Percentiles rank a stretch among this genome's conserved stretches.
Conservation (phyloP, 2,113 vertebrate species). For the Sterna hirundo region DNA sequence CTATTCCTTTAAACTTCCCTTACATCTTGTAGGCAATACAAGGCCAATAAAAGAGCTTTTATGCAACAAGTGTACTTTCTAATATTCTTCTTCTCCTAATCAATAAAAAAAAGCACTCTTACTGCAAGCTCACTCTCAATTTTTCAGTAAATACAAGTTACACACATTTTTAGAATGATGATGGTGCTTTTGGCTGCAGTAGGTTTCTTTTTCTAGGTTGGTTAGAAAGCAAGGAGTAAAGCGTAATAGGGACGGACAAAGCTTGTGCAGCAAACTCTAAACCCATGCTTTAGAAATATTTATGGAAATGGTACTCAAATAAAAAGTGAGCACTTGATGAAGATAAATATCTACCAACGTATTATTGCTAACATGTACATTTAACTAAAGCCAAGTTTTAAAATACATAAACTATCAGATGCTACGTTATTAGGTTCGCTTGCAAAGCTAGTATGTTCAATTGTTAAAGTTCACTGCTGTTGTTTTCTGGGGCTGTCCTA, state of each 20-base stretch:
- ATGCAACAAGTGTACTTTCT: constrained; percentile 16
- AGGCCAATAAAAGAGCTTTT: constrained; percentile 44
- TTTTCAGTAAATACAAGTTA: not conserved
- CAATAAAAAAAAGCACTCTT: not conserved
- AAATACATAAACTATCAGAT: not conserved
- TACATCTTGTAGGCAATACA: constrained; percentile 46
- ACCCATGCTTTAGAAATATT: not conserved
- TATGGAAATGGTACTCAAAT: not conserved
- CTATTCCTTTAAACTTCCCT: constrained; percentile 52
- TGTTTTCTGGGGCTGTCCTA: not conserved
- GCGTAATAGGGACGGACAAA: not conserved
- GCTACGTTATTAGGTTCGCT: not conserved
- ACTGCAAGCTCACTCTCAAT: not conserved
- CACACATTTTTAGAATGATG: not conserved
- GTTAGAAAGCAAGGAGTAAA: not conserved
- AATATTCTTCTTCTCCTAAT: not conserved
- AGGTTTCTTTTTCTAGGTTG: not conserved
- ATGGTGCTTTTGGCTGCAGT: not conserved
- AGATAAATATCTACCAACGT: not conserved
- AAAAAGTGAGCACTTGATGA: not conserved
- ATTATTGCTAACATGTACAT: not conserved
- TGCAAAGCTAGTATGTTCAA: not conserved
- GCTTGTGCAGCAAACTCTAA: not conserved
- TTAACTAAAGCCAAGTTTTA: not conserved
- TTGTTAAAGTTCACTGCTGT: not conserved